Evolutionary conservation across 2,113 vertebrate species (phyloP), one percentile per base, ranked within the genome.

Genomic region (Heptranchias perlo): DNA sequence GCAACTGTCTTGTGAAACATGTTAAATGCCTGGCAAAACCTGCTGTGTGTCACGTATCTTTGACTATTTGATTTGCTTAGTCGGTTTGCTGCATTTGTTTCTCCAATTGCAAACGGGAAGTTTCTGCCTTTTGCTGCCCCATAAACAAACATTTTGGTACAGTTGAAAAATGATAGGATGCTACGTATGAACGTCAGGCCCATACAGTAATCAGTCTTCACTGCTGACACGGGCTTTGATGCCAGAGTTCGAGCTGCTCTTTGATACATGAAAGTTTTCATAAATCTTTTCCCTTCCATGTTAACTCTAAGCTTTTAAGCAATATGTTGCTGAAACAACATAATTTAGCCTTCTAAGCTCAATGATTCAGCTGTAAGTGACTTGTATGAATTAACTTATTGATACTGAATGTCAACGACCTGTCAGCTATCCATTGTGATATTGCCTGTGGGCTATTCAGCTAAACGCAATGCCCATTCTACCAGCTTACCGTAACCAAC

Each of bases 231-330:
- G 47, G 65, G 39, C 64, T 95, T 95, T 95, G 47, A 95, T 73
- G 65, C 65, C 65, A 95, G 28, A 3, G 13, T 52, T 47, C 21
- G 7, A 67, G 39, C 92, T 67, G 92, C 21, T 64, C 39, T 65
- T 95, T 95, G 65, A 95, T 95, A 67, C 64, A 35, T 69, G 44
- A 69, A 95, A 49, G 65, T 67, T 95, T 95, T 69, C 94, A 69
- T 31, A 95, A 95, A 69, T 95, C 87, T 91, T 91, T 61, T 52
- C 87, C 87, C 52, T 91, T 91, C 94, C 94, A 69, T 95, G 94
- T 69, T 67, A 95, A 52, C 94, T 69, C 44, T 31, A 5, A 73
- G 13, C 65, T 67, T 69, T 95, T 67, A 47, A 47, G 61, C 93
- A 94, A 47, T 21, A 69, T 4, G 28, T 69, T 49, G 94, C 65